Evolutionary conservation across 2,113 vertebrate species (phyloP), one percentile per base, ranked within the genome.

Genomic region (Siniperca chuatsi): DNA sequence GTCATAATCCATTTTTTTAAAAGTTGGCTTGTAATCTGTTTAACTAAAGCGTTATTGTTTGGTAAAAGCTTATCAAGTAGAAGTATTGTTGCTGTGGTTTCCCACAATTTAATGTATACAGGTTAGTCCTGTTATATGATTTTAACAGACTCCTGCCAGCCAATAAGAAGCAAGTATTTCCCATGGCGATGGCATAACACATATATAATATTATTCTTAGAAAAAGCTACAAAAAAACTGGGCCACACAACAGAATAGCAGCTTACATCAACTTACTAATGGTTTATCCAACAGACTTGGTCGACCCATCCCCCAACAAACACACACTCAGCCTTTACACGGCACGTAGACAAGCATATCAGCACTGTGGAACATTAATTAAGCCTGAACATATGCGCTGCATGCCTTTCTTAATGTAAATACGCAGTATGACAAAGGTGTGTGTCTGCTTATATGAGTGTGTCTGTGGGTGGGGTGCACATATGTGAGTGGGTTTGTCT

Each of bases 311-410:
- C 60, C 79, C 79, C 84, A 35, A 70, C 44, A 67, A 25, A 79
- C 75, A 81, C 71, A 66, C 25, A n/a, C 68, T 15, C 57, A 55
- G 62, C n/a, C 42, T 54, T 40, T 8, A 40, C 15, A 21, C 58
- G 18, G 33, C 48, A 10, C 18, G 4, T 20, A 75, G n/a, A 67
- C 64, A 25, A 67, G 21, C 46, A 16, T 1, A 58, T 65, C 61
- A 37, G 12, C 79, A 25, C 46, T 9, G 81, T 2, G 68, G 55
- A 77, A 21, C 84, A 62, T 81, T 90, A 76, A 90, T 87, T 83
- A 71, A 77, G 76, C 35, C 10, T 0, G 15, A 50, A 67, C 68
- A 13, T 40, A 57, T 64, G 79, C 50, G 50, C 57, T 8, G 60
- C 48, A n/a, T 15, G 61, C 16, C 29, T 58, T 18, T 40, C 64